Base-by-base conservation (phyloP, 2,888 invertebrate genomes). In the Ectemnius continuus region DNA sequence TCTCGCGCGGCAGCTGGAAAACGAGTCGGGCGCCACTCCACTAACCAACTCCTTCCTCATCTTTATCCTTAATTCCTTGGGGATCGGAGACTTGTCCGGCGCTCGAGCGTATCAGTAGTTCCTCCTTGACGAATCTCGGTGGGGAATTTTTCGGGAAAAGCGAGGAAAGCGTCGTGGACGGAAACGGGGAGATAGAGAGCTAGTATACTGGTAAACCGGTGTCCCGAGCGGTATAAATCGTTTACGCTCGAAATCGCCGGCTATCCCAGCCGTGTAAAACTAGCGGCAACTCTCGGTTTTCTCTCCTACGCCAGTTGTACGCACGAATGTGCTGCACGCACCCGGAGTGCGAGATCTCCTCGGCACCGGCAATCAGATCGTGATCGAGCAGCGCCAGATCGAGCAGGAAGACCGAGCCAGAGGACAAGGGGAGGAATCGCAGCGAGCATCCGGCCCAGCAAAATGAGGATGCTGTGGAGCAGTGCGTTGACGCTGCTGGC, bases 391-490 rank as follows among this genome's bases (percentile, higher is more conserved):
- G 6, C 48, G 36, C 11, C 2, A 3, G 65, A 66, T 26, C 36
- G 8, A 23, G 3, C 23, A 11, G 36, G 36, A 36, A 5, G 5
- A 8, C 36, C 6, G 36, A 11, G 11, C 36, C 36, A 36, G 6
- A 36, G 36, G 36, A 36, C 4, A 6, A 36, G 36, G 36, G 36
- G 36, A 36, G 36, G 36, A 36, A 36, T 6, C 5, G 36, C 36
- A 36, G 8, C 36, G 0, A 36, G 36, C 52, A 20, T 58, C 20
- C 52, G 14, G 13, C 26, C 5, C 70, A 48, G 48, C 71, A 67
- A 68, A 60, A 85, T 79, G 78, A 89, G 88, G 89, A 81, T 88
- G 72, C 73, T 86, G 66, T 70, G 79, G 61, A 85, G 78, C 83
- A 79, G 85, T 71, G 62, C 85, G 45, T 61, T 88, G 73, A 78